Evolutionary conservation across 2,113 vertebrate species (phyloP), one percentile per base, ranked within the genome.

Genomic region (Microcebus ravelobensis): DNA sequence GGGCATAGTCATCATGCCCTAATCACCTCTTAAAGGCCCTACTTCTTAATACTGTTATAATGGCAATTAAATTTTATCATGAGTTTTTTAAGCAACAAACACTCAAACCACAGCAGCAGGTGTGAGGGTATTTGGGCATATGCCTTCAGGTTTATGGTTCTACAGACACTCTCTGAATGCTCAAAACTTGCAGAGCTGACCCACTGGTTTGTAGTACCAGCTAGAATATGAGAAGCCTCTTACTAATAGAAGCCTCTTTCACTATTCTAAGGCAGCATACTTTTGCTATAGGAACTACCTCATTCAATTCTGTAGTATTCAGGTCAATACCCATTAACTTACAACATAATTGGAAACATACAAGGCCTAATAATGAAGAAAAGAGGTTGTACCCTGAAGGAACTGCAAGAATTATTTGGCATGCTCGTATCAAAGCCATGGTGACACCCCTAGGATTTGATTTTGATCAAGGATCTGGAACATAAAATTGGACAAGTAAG

Each of bases 161-260:
- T 52, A 3, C 13, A 20, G 31, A 59, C 14, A 1, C 2, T 6
- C 7, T 29, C 1, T 36, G 15, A 57, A 15, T 4, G 1, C 23
- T 36, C 2, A 21, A 80, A 83, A 31, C 20, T 48, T 63, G 3
- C 11, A n/a, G 2, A 45, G 14, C 3, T 83, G 59, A 31, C 18
- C 39, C 48, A 34, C 31, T 36, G 14, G 23, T 83, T 63, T 17
- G 7, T 45, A 71, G 12, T 52, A 61, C 7, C 18, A 76, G 8
- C 36, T 82, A 50, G n/a, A 70, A 70, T 42, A 21, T 87, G 31
- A 84, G 7, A 52, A 57, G 65, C 31, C 34, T 45, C 45, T 45
- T 45, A 45, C 29, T 29, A 34, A 15, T 10, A 87, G 23, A 36
- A n/a, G 34, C 31, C 61, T 63, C 29, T 39, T 34, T 67, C 34